phyloP scores from a whole-genome alignment of 1,140 invertebrate species.

The Octopus sinensis region DNA sequence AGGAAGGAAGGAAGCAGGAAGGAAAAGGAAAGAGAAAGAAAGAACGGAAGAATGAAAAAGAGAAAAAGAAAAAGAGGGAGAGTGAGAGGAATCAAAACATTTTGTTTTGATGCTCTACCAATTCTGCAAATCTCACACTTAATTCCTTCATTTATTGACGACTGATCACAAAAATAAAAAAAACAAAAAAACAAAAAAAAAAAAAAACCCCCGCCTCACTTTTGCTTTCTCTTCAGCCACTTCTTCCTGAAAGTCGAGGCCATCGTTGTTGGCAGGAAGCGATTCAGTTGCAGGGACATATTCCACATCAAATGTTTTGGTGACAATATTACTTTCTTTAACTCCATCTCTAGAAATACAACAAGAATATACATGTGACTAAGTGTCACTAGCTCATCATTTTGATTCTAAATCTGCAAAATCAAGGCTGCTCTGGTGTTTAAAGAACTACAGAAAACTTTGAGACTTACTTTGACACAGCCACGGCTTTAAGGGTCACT shows the following conservation, averaged over 20 bases:
- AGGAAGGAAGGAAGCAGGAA: neutral
- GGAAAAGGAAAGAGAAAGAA: neutral
- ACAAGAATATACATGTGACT: neutral
- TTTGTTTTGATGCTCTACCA: no score
- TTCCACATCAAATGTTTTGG: conserved; percentile 58
- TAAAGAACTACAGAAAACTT: no score
- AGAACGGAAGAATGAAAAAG: neutral
- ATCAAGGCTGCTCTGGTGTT: neutral
- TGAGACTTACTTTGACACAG: conserved; percentile 47
- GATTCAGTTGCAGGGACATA: conserved; percentile 34
- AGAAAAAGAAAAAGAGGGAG: neutral
- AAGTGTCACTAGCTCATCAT: no score
- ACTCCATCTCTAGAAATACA: conserved; percentile 49
- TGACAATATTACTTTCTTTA: conserved; percentile 54
- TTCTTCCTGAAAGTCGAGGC: conserved; percentile 52
- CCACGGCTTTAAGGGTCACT: conserved; percentile 56
- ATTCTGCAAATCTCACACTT: no score
- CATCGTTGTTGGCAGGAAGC: conserved; percentile 45
- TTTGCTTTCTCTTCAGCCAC: conserved; percentile 41
- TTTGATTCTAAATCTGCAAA: neutral
- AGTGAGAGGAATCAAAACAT: neutral
- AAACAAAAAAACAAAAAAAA: no score
- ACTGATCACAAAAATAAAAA: no score
- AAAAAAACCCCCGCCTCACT: conserved; percentile 18
- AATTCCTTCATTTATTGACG: no score